Base-by-base conservation (phyloP, 2,797 vertebrate species). In the Xenopus petersii region DNA sequence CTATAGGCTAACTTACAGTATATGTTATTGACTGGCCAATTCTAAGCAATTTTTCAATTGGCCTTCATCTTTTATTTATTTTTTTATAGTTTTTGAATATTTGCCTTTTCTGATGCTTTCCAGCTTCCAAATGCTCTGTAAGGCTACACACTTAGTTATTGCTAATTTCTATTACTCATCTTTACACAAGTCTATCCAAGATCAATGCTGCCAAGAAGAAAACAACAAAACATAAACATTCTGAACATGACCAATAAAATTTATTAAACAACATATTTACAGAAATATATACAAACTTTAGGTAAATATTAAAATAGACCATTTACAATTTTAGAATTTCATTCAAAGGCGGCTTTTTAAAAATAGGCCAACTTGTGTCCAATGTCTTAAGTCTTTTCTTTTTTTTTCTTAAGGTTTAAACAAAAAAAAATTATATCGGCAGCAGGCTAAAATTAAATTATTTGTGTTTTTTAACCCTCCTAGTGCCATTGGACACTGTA, bases 251-350 rank as follows among this genome's bases (percentile, higher is more conserved):
- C 95, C 95, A 95, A 97, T 98, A 99, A 96, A 98, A 98, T 98
- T 98, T 99, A 99, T 98, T 98, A 95, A 98, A 96, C 94, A 93
- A 94, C 94, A 88, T 96, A 97, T 98, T 87, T 97, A 99, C 96
- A 99, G 91, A 90, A 96, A 96, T 98, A 91, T 95, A 97, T 94
- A 99, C 86, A 89, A 93, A 89, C 88, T 94, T 94, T 93, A 94
- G 93, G 92, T 94, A 95, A 96, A 94, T 99, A 99, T 96, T 98
- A 98, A 99, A 99, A 99, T 98, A 99, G 95, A 96, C 93, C 93
- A 88, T 93, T 84, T 94, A 92, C 94, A 95, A 95, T 94, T 96
- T 98, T 94, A 94, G 94, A 95, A 95, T 94, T 93, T 96, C 85
- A 94, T 94, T 96, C 93, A 95, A 95, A 97, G 95, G 94, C 94